Conservation (phyloP, 2,888 invertebrate species). For the Eupeodes latifasciatus region DNA sequence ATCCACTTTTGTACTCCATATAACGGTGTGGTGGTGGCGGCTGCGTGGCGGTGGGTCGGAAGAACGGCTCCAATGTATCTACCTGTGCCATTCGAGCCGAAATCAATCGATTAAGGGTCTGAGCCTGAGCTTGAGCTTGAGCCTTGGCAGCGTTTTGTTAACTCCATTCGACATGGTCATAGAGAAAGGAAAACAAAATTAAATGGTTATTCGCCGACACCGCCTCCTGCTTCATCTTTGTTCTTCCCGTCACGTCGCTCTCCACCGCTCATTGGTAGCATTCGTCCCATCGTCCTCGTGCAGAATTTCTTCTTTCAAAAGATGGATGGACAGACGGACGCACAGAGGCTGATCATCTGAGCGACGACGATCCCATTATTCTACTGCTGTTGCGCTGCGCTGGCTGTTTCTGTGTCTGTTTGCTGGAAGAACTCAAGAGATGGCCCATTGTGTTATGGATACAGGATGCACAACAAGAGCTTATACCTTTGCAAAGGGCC, state of each 20-base stretch:
- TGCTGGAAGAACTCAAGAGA: conserved; percentile 33
- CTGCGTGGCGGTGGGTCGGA: conserved; percentile 26
- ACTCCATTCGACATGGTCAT: conserved; percentile 74
- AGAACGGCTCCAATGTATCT: conserved; percentile 64
- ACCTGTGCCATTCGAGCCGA: conserved; percentile 72
- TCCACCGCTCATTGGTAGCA: neutral
- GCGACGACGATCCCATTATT: conserved; percentile 64
- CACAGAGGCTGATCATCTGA: conserved; percentile 38
- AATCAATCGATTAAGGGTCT: conserved; percentile 76
- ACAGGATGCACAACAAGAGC: conserved; percentile 67
- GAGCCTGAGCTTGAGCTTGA: neutral
- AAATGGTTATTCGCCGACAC: conserved; percentile 54
- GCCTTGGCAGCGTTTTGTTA: conserved; percentile 68
- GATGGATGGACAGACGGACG: conserved; percentile 43
- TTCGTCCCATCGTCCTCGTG: neutral
- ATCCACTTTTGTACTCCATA: neutral
- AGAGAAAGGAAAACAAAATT: conserved; percentile 72
- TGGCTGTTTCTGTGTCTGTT: neutral
- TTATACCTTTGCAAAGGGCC: conserved; percentile 68
- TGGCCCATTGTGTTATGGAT: conserved; percentile 69
- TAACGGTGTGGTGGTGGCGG: neutral
- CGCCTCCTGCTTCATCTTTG: conserved; percentile 7
- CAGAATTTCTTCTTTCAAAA: neutral
- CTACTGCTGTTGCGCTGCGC: neutral
- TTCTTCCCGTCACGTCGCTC: neutral